Conservation (phyloP, 1,140 invertebrate species). For the Protaetia brevitarsis region DNA sequence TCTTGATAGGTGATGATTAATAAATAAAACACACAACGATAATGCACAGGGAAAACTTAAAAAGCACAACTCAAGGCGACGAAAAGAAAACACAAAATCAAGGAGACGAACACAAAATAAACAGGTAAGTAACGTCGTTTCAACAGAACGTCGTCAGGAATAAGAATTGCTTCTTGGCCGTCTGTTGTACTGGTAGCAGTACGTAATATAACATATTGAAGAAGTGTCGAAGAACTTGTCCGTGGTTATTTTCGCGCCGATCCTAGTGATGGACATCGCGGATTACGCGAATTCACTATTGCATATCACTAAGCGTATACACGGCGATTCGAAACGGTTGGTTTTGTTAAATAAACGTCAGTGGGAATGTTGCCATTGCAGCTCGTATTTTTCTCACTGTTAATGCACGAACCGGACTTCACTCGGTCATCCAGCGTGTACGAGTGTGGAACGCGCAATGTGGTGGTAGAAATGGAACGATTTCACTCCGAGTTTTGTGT, state of each 20-base stretch:
- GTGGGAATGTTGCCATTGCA: not conserved
- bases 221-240: not conserved
- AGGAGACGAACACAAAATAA: not conserved
- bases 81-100: not conserved
- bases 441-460: not conserved
- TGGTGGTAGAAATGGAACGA: not conserved
- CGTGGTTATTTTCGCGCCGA: not conserved
- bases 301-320: slow-evolving; percentile 1
- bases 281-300: too few species aligned
- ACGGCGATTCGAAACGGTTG: not conserved
- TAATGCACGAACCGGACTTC: not conserved
- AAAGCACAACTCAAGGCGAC: not conserved
- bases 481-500: not conserved
- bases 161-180: slow-evolving; percentile 2
- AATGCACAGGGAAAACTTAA: not conserved
- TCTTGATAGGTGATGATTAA: not conserved
- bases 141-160: not conserved
- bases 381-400: not conserved
- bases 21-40: not conserved
- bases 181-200: too few species aligned
- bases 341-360: not conserved
- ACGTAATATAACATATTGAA: slow-evolving; percentile 1
- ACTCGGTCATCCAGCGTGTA: not conserved
- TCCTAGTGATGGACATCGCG: too few species aligned
- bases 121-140: not conserved